These are phyloP conservation scores for Agrotis puta DNA, from an alignment of 2,888 invertebrate genomes.

Conservation along the genomic window DNA sequence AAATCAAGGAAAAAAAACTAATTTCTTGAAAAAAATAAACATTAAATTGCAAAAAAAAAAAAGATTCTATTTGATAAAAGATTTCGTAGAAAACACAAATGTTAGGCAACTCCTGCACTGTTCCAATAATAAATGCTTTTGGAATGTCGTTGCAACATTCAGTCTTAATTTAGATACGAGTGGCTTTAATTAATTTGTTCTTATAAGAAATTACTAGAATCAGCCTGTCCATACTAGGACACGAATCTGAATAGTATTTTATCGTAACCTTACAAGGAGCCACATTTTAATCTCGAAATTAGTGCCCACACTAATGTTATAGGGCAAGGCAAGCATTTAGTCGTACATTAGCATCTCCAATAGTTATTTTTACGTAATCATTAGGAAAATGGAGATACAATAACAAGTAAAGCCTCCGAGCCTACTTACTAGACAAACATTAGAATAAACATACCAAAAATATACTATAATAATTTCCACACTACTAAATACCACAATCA, in stretches of 20 bases:
- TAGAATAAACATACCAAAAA: conserved; percentile 31
- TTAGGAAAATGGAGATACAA: conserved; percentile 6
- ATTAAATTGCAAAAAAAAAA: neutral
- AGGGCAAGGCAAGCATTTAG: neutral
- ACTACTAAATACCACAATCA: conserved; percentile 28
- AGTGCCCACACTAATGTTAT: conserved; percentile 2
- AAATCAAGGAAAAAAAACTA: neutral
- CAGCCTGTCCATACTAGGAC: neutral
- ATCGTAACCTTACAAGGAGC: neutral
- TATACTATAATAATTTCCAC: conserved; percentile 26
- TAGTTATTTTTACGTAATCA: neutral
- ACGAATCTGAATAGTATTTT: neutral
- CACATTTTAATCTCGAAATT: neutral
- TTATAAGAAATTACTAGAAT: conserved; percentile 1
- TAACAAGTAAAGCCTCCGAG: conserved; percentile 12
- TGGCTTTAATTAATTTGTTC: conserved; percentile 8
- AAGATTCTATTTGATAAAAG: neutral
- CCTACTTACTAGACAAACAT: conserved; percentile 3
- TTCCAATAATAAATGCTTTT: conserved; percentile 72
- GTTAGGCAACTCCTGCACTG: conserved; percentile 24
- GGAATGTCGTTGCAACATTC: conserved; percentile 79
- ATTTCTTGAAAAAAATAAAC: neutral
- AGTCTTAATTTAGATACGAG: conserved; percentile 63
- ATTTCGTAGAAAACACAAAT: conserved; percentile 16
- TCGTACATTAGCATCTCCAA: conserved; percentile 6